phyloP scores from a whole-genome alignment of 2,888 invertebrate genomes.

The Zygogramma bicolorata region DNA sequence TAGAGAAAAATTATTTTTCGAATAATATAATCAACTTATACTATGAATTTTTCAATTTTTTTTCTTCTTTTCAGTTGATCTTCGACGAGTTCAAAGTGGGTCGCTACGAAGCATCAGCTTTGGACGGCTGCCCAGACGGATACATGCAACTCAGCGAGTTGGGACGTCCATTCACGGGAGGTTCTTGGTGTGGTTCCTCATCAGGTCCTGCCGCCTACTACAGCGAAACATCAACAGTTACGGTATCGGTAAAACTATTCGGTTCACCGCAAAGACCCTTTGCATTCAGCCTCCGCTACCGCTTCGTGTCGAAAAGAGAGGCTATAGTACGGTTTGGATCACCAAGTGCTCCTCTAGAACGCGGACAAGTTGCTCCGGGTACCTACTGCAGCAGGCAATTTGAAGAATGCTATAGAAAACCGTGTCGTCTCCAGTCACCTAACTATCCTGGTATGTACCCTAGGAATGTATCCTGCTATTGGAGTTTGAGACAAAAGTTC shows the following conservation, averaged over 20 bases:
- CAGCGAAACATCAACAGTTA: conserved; percentile 91
- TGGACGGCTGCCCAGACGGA: conserved; percentile 87
- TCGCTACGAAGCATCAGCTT: conserved; percentile 79
- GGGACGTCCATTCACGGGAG: conserved; percentile 88
- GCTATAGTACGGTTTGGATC: conserved; percentile 85
- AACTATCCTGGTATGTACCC: conserved; percentile 92
- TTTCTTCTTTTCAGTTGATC: conserved; percentile 72
- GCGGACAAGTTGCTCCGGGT: conserved; percentile 82
- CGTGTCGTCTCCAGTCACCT: conserved; percentile 88
- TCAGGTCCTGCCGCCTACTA: conserved; percentile 86
- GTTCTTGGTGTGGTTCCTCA: conserved; percentile 90
- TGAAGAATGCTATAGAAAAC: conserved; percentile 87
- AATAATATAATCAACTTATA: neutral
- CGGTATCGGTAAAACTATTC: conserved; percentile 85
- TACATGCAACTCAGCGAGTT: conserved; percentile 90
- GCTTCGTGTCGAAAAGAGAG: conserved; percentile 84
- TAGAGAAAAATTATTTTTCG: no score
- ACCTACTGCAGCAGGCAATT: conserved; percentile 79
- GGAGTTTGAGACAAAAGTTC: conserved; percentile 86
- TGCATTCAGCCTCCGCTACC: conserved; percentile 83
- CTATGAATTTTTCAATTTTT: neutral
- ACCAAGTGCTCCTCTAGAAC: conserved; percentile 81
- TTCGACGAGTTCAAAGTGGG: conserved; percentile 92
- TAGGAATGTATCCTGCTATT: conserved; percentile 91
- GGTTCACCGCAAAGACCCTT: conserved; percentile 81